Evolutionary conservation across 2,888 invertebrate species (phyloP).

Genomic region (Bedellia somnulentella): DNA sequence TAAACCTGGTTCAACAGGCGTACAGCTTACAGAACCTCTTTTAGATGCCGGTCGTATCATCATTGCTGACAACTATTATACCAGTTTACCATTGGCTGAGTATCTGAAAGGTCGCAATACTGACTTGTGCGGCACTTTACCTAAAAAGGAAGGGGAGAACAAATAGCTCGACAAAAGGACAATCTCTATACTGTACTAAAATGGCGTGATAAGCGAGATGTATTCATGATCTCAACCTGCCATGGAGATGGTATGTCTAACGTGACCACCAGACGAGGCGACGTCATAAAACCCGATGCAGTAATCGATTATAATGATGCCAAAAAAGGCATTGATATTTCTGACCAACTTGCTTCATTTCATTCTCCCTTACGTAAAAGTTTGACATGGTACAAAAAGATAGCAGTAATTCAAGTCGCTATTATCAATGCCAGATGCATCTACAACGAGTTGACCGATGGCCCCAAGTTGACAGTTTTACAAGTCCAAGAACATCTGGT

Average conservation of each 20-base stretch:
- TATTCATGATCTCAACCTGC: conserved; percentile 12
- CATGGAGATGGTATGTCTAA: conserved; percentile 10
- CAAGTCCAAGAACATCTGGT: conserved; percentile 11
- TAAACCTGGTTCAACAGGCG: conserved; percentile 1
- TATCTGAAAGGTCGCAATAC: conserved; percentile 9
- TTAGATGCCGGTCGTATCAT: conserved; percentile 2
- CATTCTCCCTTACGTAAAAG: conserved; percentile 11
- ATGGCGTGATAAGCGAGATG: conserved; percentile 12
- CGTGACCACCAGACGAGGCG: conserved; percentile 6
- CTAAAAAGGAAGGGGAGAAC: conserved; percentile 10
- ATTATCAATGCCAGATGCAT: conserved; percentile 11
- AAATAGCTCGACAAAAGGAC: conserved; percentile 11
- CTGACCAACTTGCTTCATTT: conserved; percentile 11
- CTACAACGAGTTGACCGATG: conserved; percentile 5
- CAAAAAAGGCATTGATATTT: conserved; percentile 12
- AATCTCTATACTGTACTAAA: conserved; percentile 12
- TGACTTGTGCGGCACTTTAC: conserved; percentile 12
- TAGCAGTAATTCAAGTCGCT: conserved; percentile 8
- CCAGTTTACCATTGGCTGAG: conserved; percentile 8
- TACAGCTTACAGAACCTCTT: conserved; percentile 2
- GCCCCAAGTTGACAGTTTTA: conserved; percentile 10
- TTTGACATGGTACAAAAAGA: conserved; percentile 11
- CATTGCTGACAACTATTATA: conserved; percentile 2
- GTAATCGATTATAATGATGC: conserved; percentile 11
- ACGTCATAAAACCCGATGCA: conserved; percentile 6